Base-by-base conservation (phyloP, 2,888 invertebrate species). In the Zhengitettix transpicula region DNA sequence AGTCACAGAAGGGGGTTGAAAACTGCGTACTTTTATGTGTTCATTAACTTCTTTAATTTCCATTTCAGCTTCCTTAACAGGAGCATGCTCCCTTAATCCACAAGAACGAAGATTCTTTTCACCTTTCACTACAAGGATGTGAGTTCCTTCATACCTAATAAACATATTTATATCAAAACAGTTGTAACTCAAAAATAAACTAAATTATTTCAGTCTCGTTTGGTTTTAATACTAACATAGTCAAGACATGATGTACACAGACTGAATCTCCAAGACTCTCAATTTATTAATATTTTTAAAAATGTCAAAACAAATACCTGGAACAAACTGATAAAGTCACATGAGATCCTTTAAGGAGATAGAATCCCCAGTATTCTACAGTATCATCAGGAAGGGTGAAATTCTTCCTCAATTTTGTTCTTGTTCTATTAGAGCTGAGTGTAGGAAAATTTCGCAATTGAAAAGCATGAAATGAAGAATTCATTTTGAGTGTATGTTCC, bases 341-440 rank as follows among this genome's bases (percentile, higher is more conserved):
- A 12, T 80, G 80, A 1, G 90, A 88, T 40, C 89, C 89, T 72
- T 83, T 81, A 56, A 88, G 75, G 55, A 91, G 75, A 74, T 86
- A 90, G 73, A 91, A 90, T 3, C 90, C 89, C 89, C 89, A 91
- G 71, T 90, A 91, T 71, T 91, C 90, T 44, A 90, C 73, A 11
- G 89, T 89, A 67, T 90, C 90, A 71, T 90, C 90, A 0, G 88
- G 89, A 63, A 91, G 73, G 2, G 78, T 79, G 86, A 91, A 88
- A 9, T 87, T 87, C 69, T 90, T 90, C 70, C 84, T 87, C 66
- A 90, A 74, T 65, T 83, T 76, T 65, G 89, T 84, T 68, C 88
- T 87, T 71, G 86, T 88, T 57, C 81, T 82, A 60, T 77, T 75
- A 59, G 67, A 60, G 56, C 86, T 83, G 63, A 86, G 75, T 73